Percentiles rank a stretch among this genome's conserved stretches.
Conservation (phyloP, 2,797 vertebrate species). For the Craterocephalus amniculus region DNA sequence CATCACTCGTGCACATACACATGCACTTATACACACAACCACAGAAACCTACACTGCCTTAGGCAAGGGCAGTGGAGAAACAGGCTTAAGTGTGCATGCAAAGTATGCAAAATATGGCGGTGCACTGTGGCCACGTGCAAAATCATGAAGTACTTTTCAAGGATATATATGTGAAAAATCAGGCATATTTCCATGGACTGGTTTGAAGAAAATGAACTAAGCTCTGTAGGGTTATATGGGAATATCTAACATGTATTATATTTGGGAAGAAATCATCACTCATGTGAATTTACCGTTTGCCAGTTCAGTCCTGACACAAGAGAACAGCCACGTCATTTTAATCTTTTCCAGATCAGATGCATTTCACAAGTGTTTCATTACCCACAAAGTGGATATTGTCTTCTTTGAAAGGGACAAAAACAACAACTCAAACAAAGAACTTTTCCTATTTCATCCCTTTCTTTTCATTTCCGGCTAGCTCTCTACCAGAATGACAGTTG, state of each 20-base stretch:
- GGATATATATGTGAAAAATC: neutral
- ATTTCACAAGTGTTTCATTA: too few species aligned
- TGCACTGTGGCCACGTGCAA: conserved; percentile 31
- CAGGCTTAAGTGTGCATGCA: conserved; percentile 15
- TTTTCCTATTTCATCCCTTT: neutral
- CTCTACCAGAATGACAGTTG: neutral
- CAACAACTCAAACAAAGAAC: too few species aligned
- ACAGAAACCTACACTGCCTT: conserved; percentile 18
- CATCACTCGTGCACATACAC: conserved; percentile 55
- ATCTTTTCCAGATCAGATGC: neutral
- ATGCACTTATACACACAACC: conserved; percentile 13
- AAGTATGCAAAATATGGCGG: conserved; percentile 48
- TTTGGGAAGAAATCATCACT: too few species aligned
- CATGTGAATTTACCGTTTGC: neutral
- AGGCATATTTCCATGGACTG: neutral
- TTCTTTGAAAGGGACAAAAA: too few species aligned
- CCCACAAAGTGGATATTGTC: too few species aligned
- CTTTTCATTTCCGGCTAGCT: neutral
- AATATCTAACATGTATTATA: neutral
- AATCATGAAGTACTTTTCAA: neutral
- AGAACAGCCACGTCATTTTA: neutral
- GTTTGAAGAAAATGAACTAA: neutral
- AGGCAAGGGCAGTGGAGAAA: conserved; percentile 65
- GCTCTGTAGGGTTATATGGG: neutral
- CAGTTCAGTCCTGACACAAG: neutral